These are phyloP conservation scores for Mus caroli DNA, from an alignment of 2,797 vertebrate genomes.

Conservation along the genomic window DNA sequence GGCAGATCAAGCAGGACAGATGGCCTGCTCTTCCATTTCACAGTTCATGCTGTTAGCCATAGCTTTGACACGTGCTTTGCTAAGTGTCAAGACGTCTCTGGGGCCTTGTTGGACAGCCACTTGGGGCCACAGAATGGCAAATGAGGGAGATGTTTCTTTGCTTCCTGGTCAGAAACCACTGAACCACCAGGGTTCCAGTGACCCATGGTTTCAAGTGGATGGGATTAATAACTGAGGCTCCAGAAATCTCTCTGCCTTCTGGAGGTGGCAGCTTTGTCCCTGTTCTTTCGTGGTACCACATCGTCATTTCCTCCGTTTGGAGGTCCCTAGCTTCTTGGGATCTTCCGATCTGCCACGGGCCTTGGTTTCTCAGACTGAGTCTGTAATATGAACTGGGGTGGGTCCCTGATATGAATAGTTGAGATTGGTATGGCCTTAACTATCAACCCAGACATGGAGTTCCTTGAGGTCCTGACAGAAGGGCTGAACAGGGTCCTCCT, in stretches of 20 bases:
- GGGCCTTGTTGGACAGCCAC: not conserved
- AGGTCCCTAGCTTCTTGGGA: not conserved
- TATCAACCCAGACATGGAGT: constrained; percentile 95
- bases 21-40: not conserved
- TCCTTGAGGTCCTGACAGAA: constrained; percentile 97
- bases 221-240: not conserved
- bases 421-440: constrained; percentile 87
- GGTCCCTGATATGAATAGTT: accelerated
- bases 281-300: not conserved
- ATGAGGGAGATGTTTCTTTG: not conserved
- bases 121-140: not conserved
- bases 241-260: not conserved
- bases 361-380: not conserved
- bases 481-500: constrained; percentile 96
- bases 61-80: not conserved
- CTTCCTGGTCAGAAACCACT: not conserved
- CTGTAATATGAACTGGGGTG: not conserved
- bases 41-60: not conserved
- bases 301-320: not conserved
- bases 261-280: not conserved
- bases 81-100: not conserved
- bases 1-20: not conserved
- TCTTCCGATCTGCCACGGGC: not conserved
- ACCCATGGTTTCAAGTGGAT: not conserved
- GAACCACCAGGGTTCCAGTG: not conserved